These are phyloP conservation scores for Drosophila lowei DNA, from an alignment of 1,140 invertebrate species.

Conservation along the genomic window DNA sequence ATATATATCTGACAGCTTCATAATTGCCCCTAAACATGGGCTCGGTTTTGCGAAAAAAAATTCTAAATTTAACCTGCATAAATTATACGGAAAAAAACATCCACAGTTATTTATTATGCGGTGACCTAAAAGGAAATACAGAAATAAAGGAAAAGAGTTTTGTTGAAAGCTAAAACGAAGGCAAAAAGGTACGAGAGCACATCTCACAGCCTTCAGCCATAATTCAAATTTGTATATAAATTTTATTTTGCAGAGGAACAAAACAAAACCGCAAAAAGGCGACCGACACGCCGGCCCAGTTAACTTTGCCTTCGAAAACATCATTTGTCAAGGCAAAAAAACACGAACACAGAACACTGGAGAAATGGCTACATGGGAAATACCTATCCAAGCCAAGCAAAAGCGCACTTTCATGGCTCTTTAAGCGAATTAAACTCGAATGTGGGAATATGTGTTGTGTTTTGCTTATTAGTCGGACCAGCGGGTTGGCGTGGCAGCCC, in stretches of 20 bases:
- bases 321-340: constrained; percentile 57
- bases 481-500: constrained; percentile 22
- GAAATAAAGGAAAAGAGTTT: constrained; percentile 47
- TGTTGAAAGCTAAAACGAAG: constrained; percentile 60
- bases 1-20: constrained; percentile 45
- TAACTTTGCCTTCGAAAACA: constrained; percentile 64
- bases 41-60: constrained; percentile 11
- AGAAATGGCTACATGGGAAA: constrained; percentile 32
- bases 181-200: constrained; percentile 40
- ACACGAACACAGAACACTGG: neutral
- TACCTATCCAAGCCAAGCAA: constrained; percentile 17
- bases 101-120: constrained; percentile 70
- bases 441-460: constrained; percentile 20
- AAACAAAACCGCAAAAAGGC: constrained; percentile 25
- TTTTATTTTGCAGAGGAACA: constrained; percentile 23
- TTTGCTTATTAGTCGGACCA: constrained; percentile 50
- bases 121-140: constrained; percentile 34
- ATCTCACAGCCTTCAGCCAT: constrained; percentile 29
- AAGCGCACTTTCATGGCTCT: constrained; percentile 54
- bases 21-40: constrained; percentile 42
- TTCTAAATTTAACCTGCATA: constrained; percentile 59
- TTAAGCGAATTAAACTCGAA: constrained; percentile 30
- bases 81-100: constrained; percentile 59
- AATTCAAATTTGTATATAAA: constrained; percentile 71
- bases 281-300: constrained; percentile 50